Conservation (phyloP, 1,140 invertebrate species). For the Euura lappo region DNA sequence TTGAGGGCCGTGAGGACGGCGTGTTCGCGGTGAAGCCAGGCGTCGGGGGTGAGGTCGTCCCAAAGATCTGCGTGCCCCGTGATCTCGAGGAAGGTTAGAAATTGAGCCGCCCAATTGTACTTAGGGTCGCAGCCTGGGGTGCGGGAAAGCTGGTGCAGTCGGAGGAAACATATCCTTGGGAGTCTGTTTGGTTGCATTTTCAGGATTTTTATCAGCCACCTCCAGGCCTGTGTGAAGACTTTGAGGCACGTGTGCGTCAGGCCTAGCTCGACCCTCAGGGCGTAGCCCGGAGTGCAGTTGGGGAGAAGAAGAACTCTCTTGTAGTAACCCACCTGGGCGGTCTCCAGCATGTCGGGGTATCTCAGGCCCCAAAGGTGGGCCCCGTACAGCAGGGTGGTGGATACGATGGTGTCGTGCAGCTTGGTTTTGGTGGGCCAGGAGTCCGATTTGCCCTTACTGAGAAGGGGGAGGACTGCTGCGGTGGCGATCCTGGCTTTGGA, state of each 20-base stretch:
- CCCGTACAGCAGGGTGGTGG: background rate
- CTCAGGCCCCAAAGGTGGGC: background rate
- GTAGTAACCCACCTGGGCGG: background rate
- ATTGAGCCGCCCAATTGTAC: too few relatives aligned
- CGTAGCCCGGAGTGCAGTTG: too few relatives aligned
- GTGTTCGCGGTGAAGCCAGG: too few relatives aligned
- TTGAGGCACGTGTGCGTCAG: background rate
- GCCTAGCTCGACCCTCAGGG: background rate
- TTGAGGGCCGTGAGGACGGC: too few relatives aligned
- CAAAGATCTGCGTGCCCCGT: too few relatives aligned
- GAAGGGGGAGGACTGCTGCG: conserved; percentile 8
- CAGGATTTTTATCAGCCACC: background rate
- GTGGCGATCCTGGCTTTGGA: conserved; percentile 9
- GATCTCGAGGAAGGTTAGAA: too few relatives aligned
- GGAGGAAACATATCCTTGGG: background rate
- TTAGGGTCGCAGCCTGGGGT: too few relatives aligned
- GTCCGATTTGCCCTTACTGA: background rate
- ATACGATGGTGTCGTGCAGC: background rate
- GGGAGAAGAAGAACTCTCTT: background rate
- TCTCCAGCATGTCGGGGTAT: background rate
- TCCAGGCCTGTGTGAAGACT: background rate
- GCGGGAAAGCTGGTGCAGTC: too few relatives aligned
- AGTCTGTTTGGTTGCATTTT: background rate
- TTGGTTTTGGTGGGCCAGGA: background rate
- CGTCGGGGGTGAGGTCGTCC: too few relatives aligned